Evolutionary conservation across 2,888 invertebrate genomes (phyloP).

Genomic region (Drosophila ezoana): DNA sequence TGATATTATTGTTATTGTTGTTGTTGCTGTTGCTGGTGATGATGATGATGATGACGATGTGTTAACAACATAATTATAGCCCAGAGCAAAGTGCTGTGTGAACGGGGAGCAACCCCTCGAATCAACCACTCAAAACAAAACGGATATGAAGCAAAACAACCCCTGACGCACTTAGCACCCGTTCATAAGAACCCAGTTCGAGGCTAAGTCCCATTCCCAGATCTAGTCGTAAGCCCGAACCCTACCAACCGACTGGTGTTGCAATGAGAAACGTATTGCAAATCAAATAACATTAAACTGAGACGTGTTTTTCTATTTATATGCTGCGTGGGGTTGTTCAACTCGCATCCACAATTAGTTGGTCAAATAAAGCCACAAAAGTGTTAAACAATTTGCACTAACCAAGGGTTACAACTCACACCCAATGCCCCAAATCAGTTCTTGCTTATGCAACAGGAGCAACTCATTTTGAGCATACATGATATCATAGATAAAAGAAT

Average conservation of each 20-base stretch:
- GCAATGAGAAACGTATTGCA: constrained; percentile 79
- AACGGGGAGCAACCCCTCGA: constrained; percentile 65
- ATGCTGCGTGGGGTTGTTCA: constrained; percentile 35
- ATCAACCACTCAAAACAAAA: constrained; percentile 73
- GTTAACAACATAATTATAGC: constrained; percentile 84
- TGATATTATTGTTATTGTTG: constrained; percentile 33
- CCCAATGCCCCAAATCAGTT: not conserved
- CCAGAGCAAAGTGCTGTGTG: constrained; percentile 70
- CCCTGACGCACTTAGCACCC: constrained; percentile 64
- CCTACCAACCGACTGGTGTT: constrained; percentile 55
- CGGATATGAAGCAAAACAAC: constrained; percentile 74
- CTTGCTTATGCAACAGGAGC: not conserved
- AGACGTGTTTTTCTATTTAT: constrained; percentile 51
- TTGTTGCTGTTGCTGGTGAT: constrained; percentile 36
- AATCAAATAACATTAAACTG: constrained; percentile 80
- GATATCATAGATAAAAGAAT: too few species aligned
- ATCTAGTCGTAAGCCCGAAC: constrained; percentile 8
- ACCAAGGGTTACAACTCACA: constrained; percentile 39
- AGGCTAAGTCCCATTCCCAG: constrained; percentile 16
- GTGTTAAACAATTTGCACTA: constrained; percentile 78
- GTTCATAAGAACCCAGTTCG: constrained; percentile 35
- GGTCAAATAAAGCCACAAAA: constrained; percentile 79
- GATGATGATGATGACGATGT: constrained; percentile 77
- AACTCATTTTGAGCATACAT: not conserved
- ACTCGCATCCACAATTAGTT: constrained; percentile 71